Evolutionary conservation across 92 coral and sea anemone genomes (phyloP), one percentile per base, ranked within the genome.

Genomic region (Muricea muricata): DNA sequence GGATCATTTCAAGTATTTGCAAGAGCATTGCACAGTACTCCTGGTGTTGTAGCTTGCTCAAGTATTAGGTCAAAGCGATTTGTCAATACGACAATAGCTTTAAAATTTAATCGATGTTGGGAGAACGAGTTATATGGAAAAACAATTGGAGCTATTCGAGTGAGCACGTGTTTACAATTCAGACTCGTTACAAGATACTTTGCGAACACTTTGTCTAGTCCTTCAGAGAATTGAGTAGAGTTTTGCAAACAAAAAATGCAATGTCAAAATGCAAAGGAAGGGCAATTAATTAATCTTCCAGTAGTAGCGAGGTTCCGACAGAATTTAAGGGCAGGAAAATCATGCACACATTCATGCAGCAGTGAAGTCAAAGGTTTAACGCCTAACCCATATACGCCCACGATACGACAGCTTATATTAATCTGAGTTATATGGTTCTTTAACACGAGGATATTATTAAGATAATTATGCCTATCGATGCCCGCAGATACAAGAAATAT

Each of bases 1-100:
- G 20, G 61, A 21, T 57, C 31, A 45, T 45, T 45, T 45, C 14
- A 45, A 57, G 6, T 57, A 57, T 57, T 63, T 63, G 39, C 70
- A 28, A 63, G 28, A 63, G 4, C 30, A 28, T 28, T 29, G 70
- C 35, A 28, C 28, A 63, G 11, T 14, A 24, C 20, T n/a, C n/a
- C n/a, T n/a, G n/a, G n/a, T n/a, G n/a, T n/a, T n/a, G n/a, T n/a
- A n/a, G n/a, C n/a, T n/a, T n/a, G n/a, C n/a, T n/a, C n/a, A n/a
- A n/a, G n/a, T n/a, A n/a, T n/a, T n/a, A n/a, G n/a, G n/a, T n/a
- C n/a, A n/a, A n/a, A 63, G 37, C 60, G 30, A 32, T 7, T 32
- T 63, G 70, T 63, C 70, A 63, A 63, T 63, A 63, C 35, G n/a
- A n/a, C n/a, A n/a, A n/a, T n/a, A n/a, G n/a, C 37, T 60, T 12